A percentile compares a stretch with the other conserved stretches of the same genome.
phyloP scores from a whole-genome alignment of 2,888 invertebrate genomes.

The Taphrorychus bicolor region DNA sequence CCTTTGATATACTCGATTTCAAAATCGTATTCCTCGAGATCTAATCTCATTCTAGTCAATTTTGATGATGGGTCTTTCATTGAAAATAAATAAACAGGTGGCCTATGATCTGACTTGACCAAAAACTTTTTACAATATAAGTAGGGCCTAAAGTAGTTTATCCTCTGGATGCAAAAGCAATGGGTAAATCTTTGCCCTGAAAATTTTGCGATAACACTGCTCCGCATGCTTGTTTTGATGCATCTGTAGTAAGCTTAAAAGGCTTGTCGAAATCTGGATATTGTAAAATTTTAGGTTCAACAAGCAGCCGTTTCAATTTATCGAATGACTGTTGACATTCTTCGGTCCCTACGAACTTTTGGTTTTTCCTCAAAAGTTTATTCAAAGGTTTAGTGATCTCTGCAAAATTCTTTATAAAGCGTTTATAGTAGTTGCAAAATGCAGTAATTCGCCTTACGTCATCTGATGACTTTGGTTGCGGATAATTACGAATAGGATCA shows the following conservation, averaged over 20 bases:
- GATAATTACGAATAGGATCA: too few species aligned
- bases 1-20: too few species aligned
- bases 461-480: too few species aligned
- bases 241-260: slow-evolving; percentile 33
- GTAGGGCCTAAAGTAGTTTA: too few species aligned
- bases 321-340: slow-evolving; percentile 4
- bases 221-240: slow-evolving; percentile 28
- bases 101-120: too few species aligned
- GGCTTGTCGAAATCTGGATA: too few species aligned
- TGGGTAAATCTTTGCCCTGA: slow-evolving; percentile 23
- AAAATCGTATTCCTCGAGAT: too few species aligned
- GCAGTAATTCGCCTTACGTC: neutral
- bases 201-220: slow-evolving; percentile 24
- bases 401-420: too few species aligned
- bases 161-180: slow-evolving; percentile 31
- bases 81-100: too few species aligned
- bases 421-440: neutral
- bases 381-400: slow-evolving; percentile 1
- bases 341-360: neutral
- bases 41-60: too few species aligned
- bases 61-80: too few species aligned
- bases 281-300: slow-evolving; percentile 29
- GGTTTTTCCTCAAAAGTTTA: slow-evolving; percentile 4
- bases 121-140: too few species aligned
- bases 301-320: slow-evolving; percentile 14